These are phyloP conservation scores for Geotrupes spiniger DNA, from an alignment of 2,888 invertebrate species.

Conservation along the genomic window DNA sequence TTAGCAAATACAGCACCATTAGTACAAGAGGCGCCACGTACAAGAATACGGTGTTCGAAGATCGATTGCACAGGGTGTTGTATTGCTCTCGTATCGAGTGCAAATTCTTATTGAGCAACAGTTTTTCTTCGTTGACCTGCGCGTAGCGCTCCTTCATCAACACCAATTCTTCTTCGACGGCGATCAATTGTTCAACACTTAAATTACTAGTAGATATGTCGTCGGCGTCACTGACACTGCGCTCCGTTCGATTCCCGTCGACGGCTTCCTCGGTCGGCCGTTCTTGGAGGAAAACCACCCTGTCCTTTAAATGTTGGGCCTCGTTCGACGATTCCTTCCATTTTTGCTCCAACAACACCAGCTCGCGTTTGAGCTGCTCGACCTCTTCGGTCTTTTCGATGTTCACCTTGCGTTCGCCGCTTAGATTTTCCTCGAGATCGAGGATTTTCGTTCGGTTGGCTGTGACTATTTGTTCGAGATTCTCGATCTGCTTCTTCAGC, in stretches of 20 bases:
- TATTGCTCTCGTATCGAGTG: conserved; percentile 59
- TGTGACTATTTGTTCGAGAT: conserved; percentile 39
- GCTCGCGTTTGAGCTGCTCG: conserved; percentile 39
- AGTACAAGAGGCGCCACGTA: conserved; percentile 59
- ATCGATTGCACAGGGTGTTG: conserved; percentile 57
- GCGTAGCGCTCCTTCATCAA: conserved; percentile 72
- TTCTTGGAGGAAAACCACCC: conserved; percentile 1
- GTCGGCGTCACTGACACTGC: conserved; percentile 4
- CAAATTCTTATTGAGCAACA: conserved; percentile 60
- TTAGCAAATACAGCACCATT: conserved; percentile 59
- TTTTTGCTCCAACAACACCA: conserved; percentile 26
- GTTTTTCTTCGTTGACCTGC: conserved; percentile 61
- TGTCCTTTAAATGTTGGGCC: conserved; percentile 21
- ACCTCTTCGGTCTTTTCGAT: conserved; percentile 35
- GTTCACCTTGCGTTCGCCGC: conserved; percentile 37
- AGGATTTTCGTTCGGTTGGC: conserved; percentile 38
- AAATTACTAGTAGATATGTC: conserved; percentile 25
- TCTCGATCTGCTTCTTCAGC: conserved; percentile 43
- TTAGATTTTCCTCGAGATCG: conserved; percentile 37
- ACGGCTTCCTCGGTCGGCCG: conserved; percentile 4
- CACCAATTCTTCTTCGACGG: conserved; percentile 71
- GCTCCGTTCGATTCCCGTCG: conserved; percentile 40
- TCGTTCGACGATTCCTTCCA: conserved; percentile 28
- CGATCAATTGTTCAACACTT: conserved; percentile 55
- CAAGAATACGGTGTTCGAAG: conserved; percentile 59